phyloP scores from a whole-genome alignment of 1,140 invertebrate genomes.

The Armadillidium nasatum region DNA sequence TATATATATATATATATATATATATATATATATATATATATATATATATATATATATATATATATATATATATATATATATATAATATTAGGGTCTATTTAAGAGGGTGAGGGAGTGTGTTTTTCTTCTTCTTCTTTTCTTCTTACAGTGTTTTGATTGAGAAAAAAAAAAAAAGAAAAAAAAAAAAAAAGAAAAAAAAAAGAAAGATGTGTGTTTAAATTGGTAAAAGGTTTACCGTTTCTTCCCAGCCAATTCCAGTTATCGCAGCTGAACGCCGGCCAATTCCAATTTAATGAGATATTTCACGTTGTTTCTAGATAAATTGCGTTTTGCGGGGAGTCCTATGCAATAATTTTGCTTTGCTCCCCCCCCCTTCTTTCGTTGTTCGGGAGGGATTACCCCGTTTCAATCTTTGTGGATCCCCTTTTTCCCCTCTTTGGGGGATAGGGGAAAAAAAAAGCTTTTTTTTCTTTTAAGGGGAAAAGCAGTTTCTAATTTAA shows the following conservation, averaged over 20 bases:
- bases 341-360: neutral
- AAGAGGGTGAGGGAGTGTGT: too few relatives aligned
- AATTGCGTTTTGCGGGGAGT: neutral
- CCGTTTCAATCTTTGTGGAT: neutral
- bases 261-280: neutral
- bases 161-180: neutral
- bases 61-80: too few relatives aligned
- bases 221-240: neutral
- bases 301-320: constrained; percentile 1
- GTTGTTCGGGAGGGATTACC: too few relatives aligned
- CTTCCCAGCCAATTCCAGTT: neutral
- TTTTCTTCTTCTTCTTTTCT: too few relatives aligned
- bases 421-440: neutral
- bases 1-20: too few relatives aligned
- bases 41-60: too few relatives aligned
- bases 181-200: too few relatives aligned
- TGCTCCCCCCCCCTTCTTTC: neutral
- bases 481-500: neutral
- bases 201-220: constrained; percentile 4
- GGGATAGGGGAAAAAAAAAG: too few relatives aligned
- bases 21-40: too few relatives aligned
- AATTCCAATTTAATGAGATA: neutral
- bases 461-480: neutral
- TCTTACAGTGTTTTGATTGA: neutral
- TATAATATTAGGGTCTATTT: too few relatives aligned